These are phyloP conservation scores for Pelvicachromis taeniatus DNA, from an alignment of 2,113 vertebrate species.

Conservation along the genomic window DNA sequence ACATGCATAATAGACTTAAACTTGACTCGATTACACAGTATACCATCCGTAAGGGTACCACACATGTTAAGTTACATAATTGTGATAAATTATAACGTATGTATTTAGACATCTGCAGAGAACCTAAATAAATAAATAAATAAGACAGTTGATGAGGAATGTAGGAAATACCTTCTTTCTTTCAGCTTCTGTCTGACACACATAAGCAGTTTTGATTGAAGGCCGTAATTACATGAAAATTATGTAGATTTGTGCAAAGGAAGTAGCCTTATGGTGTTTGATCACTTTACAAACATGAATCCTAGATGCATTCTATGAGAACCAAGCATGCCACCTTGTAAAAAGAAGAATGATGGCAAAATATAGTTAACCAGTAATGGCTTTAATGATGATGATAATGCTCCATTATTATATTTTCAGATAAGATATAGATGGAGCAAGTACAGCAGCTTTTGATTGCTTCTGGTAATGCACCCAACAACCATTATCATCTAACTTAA, in stretches of 20 bases:
- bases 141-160: not conserved
- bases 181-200: not conserved
- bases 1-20: not conserved
- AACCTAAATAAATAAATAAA: not conserved
- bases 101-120: not conserved
- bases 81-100: not conserved
- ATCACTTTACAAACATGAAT: constrained; percentile 12
- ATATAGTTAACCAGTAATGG: not conserved
- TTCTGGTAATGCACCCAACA: not conserved
- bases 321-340: not conserved
- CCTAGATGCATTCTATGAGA: not conserved
- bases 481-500: not conserved
- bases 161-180: not conserved
- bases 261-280: constrained; percentile 1
- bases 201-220: constrained; percentile 6
- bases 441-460: not conserved
- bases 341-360: not conserved
- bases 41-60: not conserved
- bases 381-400: not conserved
- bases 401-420: not conserved
- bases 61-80: not conserved
- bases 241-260: constrained; percentile 11
- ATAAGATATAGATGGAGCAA: not conserved
- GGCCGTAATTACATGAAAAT: constrained; percentile 14
- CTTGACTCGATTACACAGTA: not conserved